Percentiles rank a stretch among this genome's conserved stretches.
These are phyloP conservation scores for Eulemur rufifrons DNA, from an alignment of 2,113 vertebrate species.

Conservation along the genomic window DNA sequence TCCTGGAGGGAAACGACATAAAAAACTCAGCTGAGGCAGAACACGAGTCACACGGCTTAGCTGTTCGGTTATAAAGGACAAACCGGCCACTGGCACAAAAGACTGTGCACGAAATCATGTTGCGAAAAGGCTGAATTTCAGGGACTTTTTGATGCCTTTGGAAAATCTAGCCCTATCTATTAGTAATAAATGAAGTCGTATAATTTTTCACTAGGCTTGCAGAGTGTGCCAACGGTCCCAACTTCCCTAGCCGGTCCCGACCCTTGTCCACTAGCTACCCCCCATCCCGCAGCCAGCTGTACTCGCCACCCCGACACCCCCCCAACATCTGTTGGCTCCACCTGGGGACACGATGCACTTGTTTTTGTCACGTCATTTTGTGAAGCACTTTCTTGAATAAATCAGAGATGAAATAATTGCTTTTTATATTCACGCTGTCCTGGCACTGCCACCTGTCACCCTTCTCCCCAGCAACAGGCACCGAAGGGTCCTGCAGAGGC, in stretches of 20 bases:
- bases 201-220: not conserved
- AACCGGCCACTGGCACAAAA: not conserved
- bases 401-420: not conserved
- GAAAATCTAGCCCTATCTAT: not conserved
- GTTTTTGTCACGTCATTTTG: not conserved
- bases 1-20: constrained; percentile 76
- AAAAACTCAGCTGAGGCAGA: not conserved
- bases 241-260: fast-evolving
- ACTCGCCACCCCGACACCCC: not conserved
- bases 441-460: no score
- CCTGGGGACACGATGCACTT: fast-evolving
- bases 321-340: not conserved
- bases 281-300: fast-evolving
- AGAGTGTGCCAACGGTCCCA: no score
- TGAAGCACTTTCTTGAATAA: not conserved
- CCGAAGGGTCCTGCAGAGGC: fast-evolving
- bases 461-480: no score
- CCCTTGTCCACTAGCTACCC: not conserved
- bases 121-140: not conserved
- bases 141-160: not conserved
- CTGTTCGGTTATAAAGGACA: not conserved
- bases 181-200: not conserved
- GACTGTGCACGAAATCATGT: not conserved
- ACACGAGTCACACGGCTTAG: not conserved
- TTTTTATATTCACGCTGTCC: not conserved